Evolutionary conservation across 2,888 invertebrate species (phyloP).

Genomic region (Brachyopa scutellaris): DNA sequence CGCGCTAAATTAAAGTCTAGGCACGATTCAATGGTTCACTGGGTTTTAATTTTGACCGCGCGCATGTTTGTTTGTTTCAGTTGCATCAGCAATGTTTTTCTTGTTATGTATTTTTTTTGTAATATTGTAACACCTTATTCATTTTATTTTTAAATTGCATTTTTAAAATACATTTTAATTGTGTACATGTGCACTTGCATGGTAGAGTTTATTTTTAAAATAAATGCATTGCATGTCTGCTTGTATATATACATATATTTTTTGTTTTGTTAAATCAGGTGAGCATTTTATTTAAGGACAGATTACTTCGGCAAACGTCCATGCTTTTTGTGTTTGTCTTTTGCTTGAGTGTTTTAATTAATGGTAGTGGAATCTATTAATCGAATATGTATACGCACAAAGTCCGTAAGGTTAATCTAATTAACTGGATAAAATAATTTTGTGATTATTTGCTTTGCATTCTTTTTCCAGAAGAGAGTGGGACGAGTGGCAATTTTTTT

Average conservation of each 20-base stretch:
- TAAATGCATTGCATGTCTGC: too few species aligned
- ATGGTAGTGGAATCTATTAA: conserved; percentile 30
- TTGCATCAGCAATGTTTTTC: conserved; percentile 1
- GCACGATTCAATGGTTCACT: conserved; percentile 54
- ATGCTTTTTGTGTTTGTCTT: conserved; percentile 5
- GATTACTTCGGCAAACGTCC: conserved; percentile 17
- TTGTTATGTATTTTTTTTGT: conserved; percentile 13
- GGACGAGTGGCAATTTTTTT: background rate
- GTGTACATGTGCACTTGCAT: conserved; percentile 51
- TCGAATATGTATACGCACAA: conserved; percentile 17
- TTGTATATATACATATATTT: conserved; percentile 4
- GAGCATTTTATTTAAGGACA: conserved; percentile 31
- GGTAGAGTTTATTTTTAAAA: conserved; percentile 35
- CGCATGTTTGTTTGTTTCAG: conserved; percentile 12
- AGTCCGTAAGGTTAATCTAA: conserved; percentile 3
- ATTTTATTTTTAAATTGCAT: conserved; percentile 61
- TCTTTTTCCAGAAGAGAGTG: too few species aligned
- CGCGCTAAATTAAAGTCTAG: conserved; percentile 53
- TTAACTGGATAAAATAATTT: conserved; percentile 27
- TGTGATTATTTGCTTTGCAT: conserved; percentile 58
- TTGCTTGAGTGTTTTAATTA: conserved; percentile 22
- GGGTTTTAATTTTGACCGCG: conserved; percentile 9
- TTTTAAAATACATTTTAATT: conserved; percentile 68
- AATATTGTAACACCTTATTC: conserved; percentile 18
- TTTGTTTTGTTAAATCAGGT: conserved; percentile 67